Evolutionary conservation across 2,113 vertebrate species (phyloP).

Genomic region (Malurus alboscapulatus): DNA sequence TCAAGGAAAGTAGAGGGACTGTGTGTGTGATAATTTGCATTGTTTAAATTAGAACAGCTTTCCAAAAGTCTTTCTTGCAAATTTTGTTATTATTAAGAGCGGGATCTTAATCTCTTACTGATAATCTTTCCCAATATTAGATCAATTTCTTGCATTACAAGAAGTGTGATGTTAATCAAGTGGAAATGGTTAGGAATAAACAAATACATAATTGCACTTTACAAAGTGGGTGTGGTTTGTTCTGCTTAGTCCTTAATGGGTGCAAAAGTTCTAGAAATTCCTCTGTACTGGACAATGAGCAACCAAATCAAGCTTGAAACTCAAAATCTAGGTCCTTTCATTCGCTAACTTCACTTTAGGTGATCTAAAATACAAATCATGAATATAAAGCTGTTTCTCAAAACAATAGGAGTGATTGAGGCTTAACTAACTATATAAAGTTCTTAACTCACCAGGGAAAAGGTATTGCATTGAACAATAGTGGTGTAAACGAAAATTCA

Average conservation of each 20-base stretch:
- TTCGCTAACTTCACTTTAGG: neutral
- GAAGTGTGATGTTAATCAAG: neutral
- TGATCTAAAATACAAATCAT: neutral
- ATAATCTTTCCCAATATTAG: neutral
- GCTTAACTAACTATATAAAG: neutral
- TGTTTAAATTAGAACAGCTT: neutral
- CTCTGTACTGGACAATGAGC: neutral
- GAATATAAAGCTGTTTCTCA: neutral
- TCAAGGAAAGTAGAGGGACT: neutral
- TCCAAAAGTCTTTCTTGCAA: neutral
- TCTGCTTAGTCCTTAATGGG: neutral
- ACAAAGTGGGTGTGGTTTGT: neutral
- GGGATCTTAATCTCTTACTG: neutral
- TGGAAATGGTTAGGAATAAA: neutral
- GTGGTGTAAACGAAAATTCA: neutral
- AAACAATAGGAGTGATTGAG: neutral
- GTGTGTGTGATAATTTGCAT: neutral
- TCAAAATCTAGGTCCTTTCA: neutral
- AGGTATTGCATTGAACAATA: neutral
- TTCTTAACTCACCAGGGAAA: neutral
- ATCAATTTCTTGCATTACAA: neutral
- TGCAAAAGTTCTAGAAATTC: neutral
- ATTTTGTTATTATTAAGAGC: neutral
- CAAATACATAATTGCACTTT: neutral
- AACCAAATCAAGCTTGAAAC: neutral